A percentile compares a stretch with the other conserved stretches of the same genome.
Evolutionary conservation across 92 coral and sea anemone species (phyloP).

Genomic region (Meandrina meandrites): DNA sequence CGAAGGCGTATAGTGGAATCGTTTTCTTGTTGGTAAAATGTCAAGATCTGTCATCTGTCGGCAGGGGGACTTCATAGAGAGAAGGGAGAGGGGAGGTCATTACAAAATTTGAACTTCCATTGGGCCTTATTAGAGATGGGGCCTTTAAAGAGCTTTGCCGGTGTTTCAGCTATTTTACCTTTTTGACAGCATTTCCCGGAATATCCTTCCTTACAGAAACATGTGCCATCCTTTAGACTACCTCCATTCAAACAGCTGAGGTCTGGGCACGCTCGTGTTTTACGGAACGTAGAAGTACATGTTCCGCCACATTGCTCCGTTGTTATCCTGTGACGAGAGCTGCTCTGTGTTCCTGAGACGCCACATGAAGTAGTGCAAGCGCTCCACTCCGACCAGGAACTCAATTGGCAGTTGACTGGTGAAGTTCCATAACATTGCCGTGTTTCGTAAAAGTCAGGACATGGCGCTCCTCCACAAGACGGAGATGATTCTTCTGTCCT

Average conservation of each 20-base stretch:
- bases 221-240: not conserved
- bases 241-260: not conserved
- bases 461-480: slow-evolving; percentile 14
- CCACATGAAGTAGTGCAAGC: slow-evolving; percentile 1
- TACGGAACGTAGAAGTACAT: not conserved
- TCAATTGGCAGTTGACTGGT: slow-evolving; percentile 5
- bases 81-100: too few relatives aligned
- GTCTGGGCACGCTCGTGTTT: not conserved
- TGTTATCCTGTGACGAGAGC: slow-evolving; percentile 4
- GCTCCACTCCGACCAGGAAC: slow-evolving; percentile 28
- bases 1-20: too few relatives aligned
- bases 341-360: not conserved
- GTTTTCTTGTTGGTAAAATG: too few relatives aligned
- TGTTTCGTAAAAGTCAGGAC: slow-evolving; percentile 3
- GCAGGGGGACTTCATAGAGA: too few relatives aligned
- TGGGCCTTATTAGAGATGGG: too few relatives aligned
- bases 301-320: slow-evolving; percentile 15
- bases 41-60: too few relatives aligned
- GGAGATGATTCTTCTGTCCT: not conserved
- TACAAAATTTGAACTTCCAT: too few relatives aligned
- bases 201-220: not conserved
- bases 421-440: not conserved
- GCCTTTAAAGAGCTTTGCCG: too few relatives aligned
- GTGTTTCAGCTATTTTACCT: too few relatives aligned
- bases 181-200: not conserved